Conservation (phyloP, 2,113 vertebrate species). For the Lepus americanus region DNA sequence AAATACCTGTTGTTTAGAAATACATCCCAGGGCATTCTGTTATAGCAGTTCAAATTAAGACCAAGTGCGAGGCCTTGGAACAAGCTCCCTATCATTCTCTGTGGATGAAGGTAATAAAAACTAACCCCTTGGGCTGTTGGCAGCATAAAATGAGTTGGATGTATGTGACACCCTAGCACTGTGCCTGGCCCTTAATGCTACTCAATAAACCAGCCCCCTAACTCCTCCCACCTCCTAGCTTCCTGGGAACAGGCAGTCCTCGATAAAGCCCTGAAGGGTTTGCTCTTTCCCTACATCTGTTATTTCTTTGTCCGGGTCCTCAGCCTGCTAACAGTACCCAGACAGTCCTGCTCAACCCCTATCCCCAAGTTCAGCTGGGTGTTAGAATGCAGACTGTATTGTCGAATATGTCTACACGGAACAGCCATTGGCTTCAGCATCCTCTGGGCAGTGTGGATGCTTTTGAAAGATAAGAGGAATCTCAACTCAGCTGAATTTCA, state of each 20-base stretch:
- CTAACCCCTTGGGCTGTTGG: background rate
- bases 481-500: conserved; percentile 37
- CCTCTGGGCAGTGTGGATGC: background rate
- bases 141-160: background rate
- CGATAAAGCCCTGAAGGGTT: background rate
- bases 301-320: background rate
- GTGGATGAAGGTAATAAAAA: background rate
- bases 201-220: background rate
- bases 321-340: background rate
- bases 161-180: background rate
- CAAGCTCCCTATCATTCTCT: background rate
- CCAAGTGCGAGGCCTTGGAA: background rate
- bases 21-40: too few relatives aligned
- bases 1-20: background rate
- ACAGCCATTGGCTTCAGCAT: background rate
- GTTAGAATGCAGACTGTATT: background rate
- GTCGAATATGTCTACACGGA: background rate
- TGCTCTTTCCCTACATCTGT: background rate
- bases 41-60: background rate
- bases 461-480: background rate
- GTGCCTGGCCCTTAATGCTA: background rate
- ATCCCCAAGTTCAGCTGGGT: background rate
- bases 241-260: background rate
- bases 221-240: background rate
- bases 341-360: background rate